Conservation (phyloP, 2,888 invertebrate species). For the Cepaea hortensis region DNA sequence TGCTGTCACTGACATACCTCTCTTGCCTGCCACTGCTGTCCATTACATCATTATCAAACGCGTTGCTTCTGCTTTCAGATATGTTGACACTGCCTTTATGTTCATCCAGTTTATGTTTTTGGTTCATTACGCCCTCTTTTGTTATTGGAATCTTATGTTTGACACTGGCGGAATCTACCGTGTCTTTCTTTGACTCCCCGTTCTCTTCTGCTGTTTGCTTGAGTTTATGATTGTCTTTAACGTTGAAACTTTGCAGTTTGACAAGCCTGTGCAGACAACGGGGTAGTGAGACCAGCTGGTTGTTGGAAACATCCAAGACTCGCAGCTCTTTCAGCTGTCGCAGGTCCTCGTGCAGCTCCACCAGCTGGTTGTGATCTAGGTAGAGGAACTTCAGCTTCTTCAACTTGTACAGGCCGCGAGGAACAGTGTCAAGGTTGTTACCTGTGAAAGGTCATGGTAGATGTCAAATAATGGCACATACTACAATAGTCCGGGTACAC, state of each 20-base stretch:
- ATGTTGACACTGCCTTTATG: background rate
- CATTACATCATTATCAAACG: background rate
- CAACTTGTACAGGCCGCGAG: constrained; percentile 68
- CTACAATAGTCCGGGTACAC: too few species aligned
- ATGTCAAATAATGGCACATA: too few species aligned
- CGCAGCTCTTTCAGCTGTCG: constrained; percentile 65
- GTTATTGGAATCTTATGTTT: background rate
- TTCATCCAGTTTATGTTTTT: background rate
- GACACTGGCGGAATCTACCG: background rate
- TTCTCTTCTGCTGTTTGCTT: background rate
- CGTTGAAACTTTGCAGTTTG: constrained; percentile 70
- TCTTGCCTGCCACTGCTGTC: background rate
- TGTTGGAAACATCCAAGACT: constrained; percentile 71
- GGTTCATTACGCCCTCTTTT: background rate
- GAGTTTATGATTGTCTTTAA: constrained; percentile 66
- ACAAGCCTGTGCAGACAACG: constrained; percentile 62
- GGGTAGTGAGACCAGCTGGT: constrained; percentile 68
- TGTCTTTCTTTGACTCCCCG: too few species aligned
- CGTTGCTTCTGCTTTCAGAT: background rate
- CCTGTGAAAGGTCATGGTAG: constrained; percentile 43
- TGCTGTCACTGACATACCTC: background rate
- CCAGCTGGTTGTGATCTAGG: constrained; percentile 67
- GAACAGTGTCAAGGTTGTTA: constrained; percentile 70
- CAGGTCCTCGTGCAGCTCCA: constrained; percentile 70
- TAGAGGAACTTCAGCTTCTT: constrained; percentile 61